Evolutionary conservation across 2,888 invertebrate genomes (phyloP), one percentile per base, ranked within the genome.

Genomic region (Parnassius mnemosyne): DNA sequence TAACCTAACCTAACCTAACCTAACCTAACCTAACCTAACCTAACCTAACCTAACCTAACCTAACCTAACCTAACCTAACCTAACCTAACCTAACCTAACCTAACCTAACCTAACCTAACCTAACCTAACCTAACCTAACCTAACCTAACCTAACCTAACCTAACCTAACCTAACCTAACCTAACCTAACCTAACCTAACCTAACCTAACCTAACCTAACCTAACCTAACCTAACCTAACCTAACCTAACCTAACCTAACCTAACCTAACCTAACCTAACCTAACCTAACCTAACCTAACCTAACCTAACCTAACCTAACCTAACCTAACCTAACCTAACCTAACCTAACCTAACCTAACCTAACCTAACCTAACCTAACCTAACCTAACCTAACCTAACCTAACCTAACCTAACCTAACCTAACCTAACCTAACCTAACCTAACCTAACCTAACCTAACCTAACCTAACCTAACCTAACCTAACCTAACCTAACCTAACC

Each of bases 171-270:
- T n/a, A n/a, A n/a, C n/a, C n/a, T n/a, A n/a, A n/a, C n/a, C n/a
- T n/a, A n/a, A n/a, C n/a, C n/a, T n/a, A n/a, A n/a, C n/a, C n/a
- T n/a, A n/a, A n/a, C n/a, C n/a, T n/a, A n/a, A n/a, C n/a, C n/a
- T n/a, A n/a, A n/a, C n/a, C n/a, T n/a, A n/a, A n/a, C n/a, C n/a
- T n/a, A n/a, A n/a, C n/a, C n/a, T n/a, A n/a, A n/a, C n/a, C n/a
- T n/a, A n/a, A n/a, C n/a, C n/a, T n/a, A n/a, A n/a, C n/a, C 44
- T 44, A 44, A 44, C 44, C 44, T 44, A 44, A 44, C 44, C 44
- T 44, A 44, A 44, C 44, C 44, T 44, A 44, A 44, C 44, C 44
- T 44, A 44, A 44, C 44, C 44, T 44, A 44, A 44, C 44, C 44
- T 44, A 44, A 44, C 44, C 44, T 44, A 44, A 44, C 44, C 44